These are phyloP conservation scores for Philhelius pedissequus DNA, from an alignment of 2,888 invertebrate species.

Conservation along the genomic window DNA sequence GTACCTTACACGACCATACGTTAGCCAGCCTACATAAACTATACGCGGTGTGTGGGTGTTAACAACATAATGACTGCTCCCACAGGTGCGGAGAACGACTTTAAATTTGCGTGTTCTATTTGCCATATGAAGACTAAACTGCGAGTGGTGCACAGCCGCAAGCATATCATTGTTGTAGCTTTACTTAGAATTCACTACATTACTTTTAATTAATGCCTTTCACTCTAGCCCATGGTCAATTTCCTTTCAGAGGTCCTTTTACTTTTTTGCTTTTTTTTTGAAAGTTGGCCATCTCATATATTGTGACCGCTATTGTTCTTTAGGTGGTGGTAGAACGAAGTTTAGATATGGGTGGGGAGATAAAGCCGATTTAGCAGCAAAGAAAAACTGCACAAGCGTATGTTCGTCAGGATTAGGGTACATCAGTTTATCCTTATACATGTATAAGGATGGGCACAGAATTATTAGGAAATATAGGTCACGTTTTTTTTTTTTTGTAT, in stretches of 20 bases:
- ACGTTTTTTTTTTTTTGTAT: background rate
- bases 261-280: background rate
- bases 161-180: constrained; percentile 39
- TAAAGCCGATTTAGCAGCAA: constrained; percentile 47
- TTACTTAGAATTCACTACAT: constrained; percentile 21
- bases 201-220: constrained; percentile 62
- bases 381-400: constrained; percentile 11
- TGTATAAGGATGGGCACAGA: constrained; percentile 23
- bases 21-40: constrained; percentile 27
- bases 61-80: constrained; percentile 66
- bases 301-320: background rate
- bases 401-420: constrained; percentile 20
- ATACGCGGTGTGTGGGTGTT: constrained; percentile 41
- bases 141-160: constrained; percentile 32
- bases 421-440: background rate
- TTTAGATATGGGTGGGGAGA: constrained; percentile 40
- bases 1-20: background rate
- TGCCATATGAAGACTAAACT: constrained; percentile 28
- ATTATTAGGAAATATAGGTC: constrained; percentile 48
- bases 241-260: background rate
- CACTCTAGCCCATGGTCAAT: constrained; percentile 46
- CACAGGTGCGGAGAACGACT: constrained; percentile 63
- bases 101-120: constrained; percentile 62
- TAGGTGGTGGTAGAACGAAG: background rate
- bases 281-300: constrained; percentile 25